These are phyloP conservation scores for Cotesia chilonis DNA, from an alignment of 1,140 invertebrate genomes.

Conservation along the genomic window DNA sequence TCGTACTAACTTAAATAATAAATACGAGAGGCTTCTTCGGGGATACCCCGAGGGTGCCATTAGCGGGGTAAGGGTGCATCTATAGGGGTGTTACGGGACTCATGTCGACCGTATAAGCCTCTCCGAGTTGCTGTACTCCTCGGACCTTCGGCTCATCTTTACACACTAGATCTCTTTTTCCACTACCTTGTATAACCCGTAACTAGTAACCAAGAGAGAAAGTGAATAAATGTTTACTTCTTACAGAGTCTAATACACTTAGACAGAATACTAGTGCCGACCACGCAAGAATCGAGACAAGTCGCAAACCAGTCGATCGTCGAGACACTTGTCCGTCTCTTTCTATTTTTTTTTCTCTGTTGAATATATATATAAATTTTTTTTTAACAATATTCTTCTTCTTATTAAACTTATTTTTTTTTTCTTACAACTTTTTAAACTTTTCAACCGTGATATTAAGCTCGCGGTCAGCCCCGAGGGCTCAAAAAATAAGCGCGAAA, in stretches of 20 bases:
- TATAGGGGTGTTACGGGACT: conserved; percentile 43
- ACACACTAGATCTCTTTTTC: conserved; percentile 26
- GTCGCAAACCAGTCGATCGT: conserved; percentile 47
- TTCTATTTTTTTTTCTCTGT: conserved; percentile 29
- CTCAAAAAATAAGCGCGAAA: conserved; percentile 31
- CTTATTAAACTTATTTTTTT: conserved; percentile 15
- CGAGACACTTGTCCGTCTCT: conserved; percentile 39
- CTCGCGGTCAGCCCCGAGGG: conserved; percentile 29
- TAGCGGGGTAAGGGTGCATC: conserved; percentile 59
- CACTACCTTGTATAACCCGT: conserved; percentile 3
- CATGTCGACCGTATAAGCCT: conserved; percentile 35
- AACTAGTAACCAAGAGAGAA: conserved; percentile 39
- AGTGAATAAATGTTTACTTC: not conserved
- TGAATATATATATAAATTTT: not conserved
- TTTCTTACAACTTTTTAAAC: conserved; percentile 31
- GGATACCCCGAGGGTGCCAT: conserved; percentile 65
- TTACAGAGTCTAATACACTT: conserved; percentile 57
- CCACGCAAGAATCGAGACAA: conserved; percentile 39
- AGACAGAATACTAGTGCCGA: conserved; percentile 41
- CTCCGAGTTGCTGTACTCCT: conserved; percentile 35
- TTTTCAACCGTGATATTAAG: conserved; percentile 29
- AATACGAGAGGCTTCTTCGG: conserved; percentile 62
- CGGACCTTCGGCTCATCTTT: conserved; percentile 41
- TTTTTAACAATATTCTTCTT: conserved; percentile 2
- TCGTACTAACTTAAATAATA: conserved; percentile 64